phyloP scores from a whole-genome alignment of 2,113 vertebrate genomes.

The Leptobrachium leishanense region DNA sequence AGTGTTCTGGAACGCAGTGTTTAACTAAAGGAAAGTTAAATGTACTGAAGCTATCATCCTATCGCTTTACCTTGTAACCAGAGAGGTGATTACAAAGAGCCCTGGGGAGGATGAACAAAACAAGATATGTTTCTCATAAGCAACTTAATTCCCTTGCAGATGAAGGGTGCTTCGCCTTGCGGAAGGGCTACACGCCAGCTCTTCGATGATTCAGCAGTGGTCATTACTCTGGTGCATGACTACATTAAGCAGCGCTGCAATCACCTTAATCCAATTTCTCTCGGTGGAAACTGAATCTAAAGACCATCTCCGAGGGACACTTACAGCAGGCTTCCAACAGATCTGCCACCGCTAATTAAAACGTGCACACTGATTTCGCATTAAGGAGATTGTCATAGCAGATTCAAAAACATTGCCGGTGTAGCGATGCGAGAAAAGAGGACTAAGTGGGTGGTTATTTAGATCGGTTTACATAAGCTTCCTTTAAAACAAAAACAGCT shows the following conservation, averaged over 20 bases:
- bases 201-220: slow-evolving; percentile 41
- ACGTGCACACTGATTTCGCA: slow-evolving; percentile 46
- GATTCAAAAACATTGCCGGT: slow-evolving; percentile 23
- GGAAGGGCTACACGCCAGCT: slow-evolving; percentile 34
- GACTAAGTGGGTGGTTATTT: slow-evolving; percentile 48
- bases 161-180: slow-evolving; percentile 34
- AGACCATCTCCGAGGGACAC: slow-evolving; percentile 29
- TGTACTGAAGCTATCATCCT: background rate
- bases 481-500: slow-evolving; percentile 50
- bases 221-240: slow-evolving; percentile 42
- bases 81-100: slow-evolving; percentile 21
- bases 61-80: slow-evolving; percentile 33
- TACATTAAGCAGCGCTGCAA: slow-evolving; percentile 33
- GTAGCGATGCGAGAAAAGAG: slow-evolving; percentile 22
- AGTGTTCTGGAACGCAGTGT: slow-evolving; percentile 14
- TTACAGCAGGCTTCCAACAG: slow-evolving; percentile 33
- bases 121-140: slow-evolving; percentile 48
- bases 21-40: slow-evolving; percentile 16
- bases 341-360: slow-evolving; percentile 43
- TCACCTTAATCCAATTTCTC: slow-evolving; percentile 49
- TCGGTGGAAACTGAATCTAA: slow-evolving; percentile 39
- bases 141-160: slow-evolving; percentile 45
- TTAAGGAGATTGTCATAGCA: slow-evolving; percentile 43
- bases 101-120: slow-evolving; percentile 44
- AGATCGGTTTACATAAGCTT: slow-evolving; percentile 49